Percentiles rank a stretch among this genome's conserved stretches.
Conservation (phyloP, 2,888 invertebrate genomes). For the Phortica okadai region DNA sequence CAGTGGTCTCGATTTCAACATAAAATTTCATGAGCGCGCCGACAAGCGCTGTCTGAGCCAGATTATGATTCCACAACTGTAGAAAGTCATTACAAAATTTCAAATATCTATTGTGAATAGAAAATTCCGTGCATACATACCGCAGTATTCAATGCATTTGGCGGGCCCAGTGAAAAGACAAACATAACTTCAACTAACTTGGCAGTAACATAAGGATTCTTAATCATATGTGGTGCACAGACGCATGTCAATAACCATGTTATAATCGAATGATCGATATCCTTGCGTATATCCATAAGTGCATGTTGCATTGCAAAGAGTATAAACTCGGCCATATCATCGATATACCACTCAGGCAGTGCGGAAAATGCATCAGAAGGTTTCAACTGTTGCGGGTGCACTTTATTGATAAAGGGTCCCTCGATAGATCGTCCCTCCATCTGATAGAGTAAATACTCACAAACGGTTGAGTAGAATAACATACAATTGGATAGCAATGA, state of each 20-base stretch:
- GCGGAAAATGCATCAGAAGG: constrained; percentile 89
- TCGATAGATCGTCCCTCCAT: constrained; percentile 79
- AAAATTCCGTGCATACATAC: constrained; percentile 56
- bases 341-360: constrained; percentile 97
- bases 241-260: constrained; percentile 93
- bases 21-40: constrained; percentile 98
- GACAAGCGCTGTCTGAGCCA: constrained; percentile 88
- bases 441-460: constrained; percentile 85
- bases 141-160: constrained; percentile 75
- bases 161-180: constrained; percentile 85
- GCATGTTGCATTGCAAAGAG: constrained; percentile 92
- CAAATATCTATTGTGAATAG: neutral
- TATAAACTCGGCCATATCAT: constrained; percentile 97
- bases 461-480: constrained; percentile 91
- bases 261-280: constrained; percentile 88
- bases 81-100: constrained; percentile 79
- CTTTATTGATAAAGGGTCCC: constrained; percentile 76
- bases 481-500: constrained; percentile 88
- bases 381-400: constrained; percentile 80
- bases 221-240: constrained; percentile 92
- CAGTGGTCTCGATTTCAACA: constrained; percentile 97
- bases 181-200: constrained; percentile 95
- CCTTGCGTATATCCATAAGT: constrained; percentile 82
- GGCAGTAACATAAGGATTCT: constrained; percentile 97
- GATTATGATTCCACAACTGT: constrained; percentile 92